Conservation (phyloP, 2,888 invertebrate species). For the Melanotus villosus region DNA sequence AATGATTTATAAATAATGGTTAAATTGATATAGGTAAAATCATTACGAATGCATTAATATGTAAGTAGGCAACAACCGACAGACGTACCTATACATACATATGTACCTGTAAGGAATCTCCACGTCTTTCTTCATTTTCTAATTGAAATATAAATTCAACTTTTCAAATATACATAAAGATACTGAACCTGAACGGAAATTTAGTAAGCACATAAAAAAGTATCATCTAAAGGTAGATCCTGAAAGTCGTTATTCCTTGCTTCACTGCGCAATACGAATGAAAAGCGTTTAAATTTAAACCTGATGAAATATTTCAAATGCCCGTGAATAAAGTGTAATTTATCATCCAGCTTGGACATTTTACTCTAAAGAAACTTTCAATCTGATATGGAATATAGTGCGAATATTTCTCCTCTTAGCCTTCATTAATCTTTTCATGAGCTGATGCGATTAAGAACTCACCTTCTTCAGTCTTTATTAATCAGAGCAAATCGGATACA, state of each 20-base stretch:
- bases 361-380: slow-evolving; percentile 29
- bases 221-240: slow-evolving; percentile 30
- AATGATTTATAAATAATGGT: too few species aligned
- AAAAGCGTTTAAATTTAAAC: slow-evolving; percentile 40
- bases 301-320: slow-evolving; percentile 45
- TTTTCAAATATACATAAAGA: too few species aligned
- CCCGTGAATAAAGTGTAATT: slow-evolving; percentile 44
- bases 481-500: slow-evolving; percentile 13
- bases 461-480: slow-evolving; percentile 24
- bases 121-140: too few species aligned
- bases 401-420: slow-evolving; percentile 17
- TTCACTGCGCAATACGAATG: slow-evolving; percentile 26
- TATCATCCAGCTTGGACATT: slow-evolving; percentile 44
- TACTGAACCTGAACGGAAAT: too few species aligned
- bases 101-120: too few species aligned
- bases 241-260: slow-evolving; percentile 38
- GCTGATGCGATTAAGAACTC: slow-evolving; percentile 32
- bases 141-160: too few species aligned
- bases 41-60: too few species aligned
- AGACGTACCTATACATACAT: too few species aligned
- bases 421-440: slow-evolving; percentile 30
- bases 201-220: slow-evolving; percentile 17
- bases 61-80: too few species aligned
- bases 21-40: too few species aligned
- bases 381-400: slow-evolving; percentile 25